Percentiles rank a stretch among this genome's conserved stretches.
These are phyloP conservation scores for Drosophila arawakana DNA, from an alignment of 1,140 invertebrate genomes.

Conservation along the genomic window DNA sequence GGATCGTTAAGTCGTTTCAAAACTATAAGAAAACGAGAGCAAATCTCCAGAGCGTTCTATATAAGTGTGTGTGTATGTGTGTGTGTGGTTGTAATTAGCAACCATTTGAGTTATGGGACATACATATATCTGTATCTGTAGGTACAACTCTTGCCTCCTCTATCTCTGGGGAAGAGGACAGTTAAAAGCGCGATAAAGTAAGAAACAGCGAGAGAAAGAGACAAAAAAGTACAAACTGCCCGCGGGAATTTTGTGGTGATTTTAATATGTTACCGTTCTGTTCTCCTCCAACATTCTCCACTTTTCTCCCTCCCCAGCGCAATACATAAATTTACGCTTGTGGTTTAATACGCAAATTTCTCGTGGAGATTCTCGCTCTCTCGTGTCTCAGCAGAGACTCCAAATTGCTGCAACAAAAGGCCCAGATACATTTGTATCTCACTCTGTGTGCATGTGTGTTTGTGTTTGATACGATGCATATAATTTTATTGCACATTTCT, in stretches of 20 bases:
- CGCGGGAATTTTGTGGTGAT: constrained; percentile 70
- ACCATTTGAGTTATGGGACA: constrained; percentile 7
- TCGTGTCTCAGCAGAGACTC: constrained; percentile 24
- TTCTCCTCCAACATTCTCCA: neutral
- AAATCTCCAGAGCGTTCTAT: constrained; percentile 6
- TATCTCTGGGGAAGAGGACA: constrained; percentile 32
- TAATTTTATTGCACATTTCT: constrained; percentile 74
- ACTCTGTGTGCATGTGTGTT: constrained; percentile 25
- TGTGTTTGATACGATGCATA: constrained; percentile 73
- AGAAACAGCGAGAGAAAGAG: neutral
- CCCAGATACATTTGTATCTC: constrained; percentile 12
- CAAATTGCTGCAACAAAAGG: constrained; percentile 66
- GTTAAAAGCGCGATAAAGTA: constrained; percentile 20
- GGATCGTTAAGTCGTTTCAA: constrained; percentile 43
- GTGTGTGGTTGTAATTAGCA: constrained; percentile 59
- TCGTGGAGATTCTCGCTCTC: constrained; percentile 48
- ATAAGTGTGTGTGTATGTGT: constrained; percentile 15
- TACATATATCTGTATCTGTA: constrained; percentile 8
- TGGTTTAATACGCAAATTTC: constrained; percentile 70
- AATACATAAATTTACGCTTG: constrained; percentile 76
- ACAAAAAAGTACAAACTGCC: constrained; percentile 48
- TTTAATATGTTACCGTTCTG: constrained; percentile 49
- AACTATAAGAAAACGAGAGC: constrained; percentile 31
- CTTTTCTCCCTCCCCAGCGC: neutral
- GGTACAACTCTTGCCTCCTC: neutral